These are phyloP conservation scores for Porites lutea DNA, from an alignment of 64 coral and sea anemone genomes.

Conservation along the genomic window DNA sequence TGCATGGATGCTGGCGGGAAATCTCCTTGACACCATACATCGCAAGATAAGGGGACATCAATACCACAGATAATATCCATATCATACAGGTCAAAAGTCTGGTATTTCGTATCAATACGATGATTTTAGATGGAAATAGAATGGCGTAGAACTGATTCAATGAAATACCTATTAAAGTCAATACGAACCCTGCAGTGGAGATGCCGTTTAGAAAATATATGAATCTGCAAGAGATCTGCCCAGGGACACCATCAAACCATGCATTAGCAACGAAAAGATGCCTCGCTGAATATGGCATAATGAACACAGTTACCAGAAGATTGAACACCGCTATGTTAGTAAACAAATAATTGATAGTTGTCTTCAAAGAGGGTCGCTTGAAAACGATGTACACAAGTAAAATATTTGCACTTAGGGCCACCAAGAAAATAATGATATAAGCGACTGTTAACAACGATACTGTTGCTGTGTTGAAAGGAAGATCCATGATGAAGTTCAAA, in stretches of 20 bases:
- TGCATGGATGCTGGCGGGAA: background rate
- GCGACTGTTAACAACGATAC: background rate
- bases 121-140: background rate
- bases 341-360: constrained; percentile 2
- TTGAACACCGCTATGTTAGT: constrained; percentile 1
- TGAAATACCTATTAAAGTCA: background rate
- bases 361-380: background rate
- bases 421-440: background rate
- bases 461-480: background rate
- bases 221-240: constrained; percentile 9
- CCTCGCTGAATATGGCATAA: background rate
- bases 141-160: constrained; percentile 9
- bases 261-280: background rate
- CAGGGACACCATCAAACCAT: background rate
- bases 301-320: constrained; percentile 6
- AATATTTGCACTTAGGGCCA: constrained; percentile 19
- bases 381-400: constrained; percentile 1
- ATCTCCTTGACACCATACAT: constrained; percentile 17
- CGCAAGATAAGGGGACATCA: constrained; percentile 23
- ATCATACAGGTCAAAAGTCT: background rate
- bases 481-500: background rate
- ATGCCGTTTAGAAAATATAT: background rate
- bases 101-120: background rate
- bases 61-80: background rate
- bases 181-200: background rate